phyloP scores from a whole-genome alignment of 35 echinoderm and acorn worm species.

The Acanthaster planci region DNA sequence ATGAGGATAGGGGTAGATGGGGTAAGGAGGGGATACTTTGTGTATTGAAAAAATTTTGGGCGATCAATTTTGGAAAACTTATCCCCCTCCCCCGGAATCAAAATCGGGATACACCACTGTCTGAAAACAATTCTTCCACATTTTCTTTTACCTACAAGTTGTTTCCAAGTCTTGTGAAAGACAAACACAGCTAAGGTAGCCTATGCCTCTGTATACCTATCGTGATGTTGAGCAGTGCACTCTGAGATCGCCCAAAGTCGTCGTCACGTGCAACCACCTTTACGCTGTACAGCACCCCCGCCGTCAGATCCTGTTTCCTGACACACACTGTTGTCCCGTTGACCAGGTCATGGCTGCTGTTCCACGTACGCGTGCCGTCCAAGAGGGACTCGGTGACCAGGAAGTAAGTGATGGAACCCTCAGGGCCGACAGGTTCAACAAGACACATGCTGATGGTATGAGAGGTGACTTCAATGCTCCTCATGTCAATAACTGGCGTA shows the following conservation, averaged over 20 bases:
- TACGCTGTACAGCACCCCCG: background rate
- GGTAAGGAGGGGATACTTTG: no score
- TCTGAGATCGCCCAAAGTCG: background rate
- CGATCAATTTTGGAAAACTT: no score
- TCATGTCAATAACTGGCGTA: background rate
- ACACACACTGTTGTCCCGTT: background rate
- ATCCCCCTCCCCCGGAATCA: no score
- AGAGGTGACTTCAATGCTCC: background rate
- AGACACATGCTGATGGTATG: background rate
- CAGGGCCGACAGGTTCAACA: background rate
- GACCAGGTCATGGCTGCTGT: background rate
- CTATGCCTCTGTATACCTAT: background rate
- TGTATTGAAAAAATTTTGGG: no score
- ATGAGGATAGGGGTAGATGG: no score
- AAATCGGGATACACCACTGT: no score
- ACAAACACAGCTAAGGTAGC: no score
- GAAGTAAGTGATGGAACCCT: slow-evolving; percentile 9
- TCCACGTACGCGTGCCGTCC: background rate
- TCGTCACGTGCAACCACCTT: background rate
- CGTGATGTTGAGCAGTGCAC: slow-evolving; percentile 3
- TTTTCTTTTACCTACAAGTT: no score
- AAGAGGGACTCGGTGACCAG: slow-evolving; percentile 7
- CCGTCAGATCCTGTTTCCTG: background rate
- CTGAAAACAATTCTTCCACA: no score
- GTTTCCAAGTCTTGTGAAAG: no score